Base-by-base conservation (phyloP, 2,888 invertebrate species). In the Ferrisia virgata region DNA sequence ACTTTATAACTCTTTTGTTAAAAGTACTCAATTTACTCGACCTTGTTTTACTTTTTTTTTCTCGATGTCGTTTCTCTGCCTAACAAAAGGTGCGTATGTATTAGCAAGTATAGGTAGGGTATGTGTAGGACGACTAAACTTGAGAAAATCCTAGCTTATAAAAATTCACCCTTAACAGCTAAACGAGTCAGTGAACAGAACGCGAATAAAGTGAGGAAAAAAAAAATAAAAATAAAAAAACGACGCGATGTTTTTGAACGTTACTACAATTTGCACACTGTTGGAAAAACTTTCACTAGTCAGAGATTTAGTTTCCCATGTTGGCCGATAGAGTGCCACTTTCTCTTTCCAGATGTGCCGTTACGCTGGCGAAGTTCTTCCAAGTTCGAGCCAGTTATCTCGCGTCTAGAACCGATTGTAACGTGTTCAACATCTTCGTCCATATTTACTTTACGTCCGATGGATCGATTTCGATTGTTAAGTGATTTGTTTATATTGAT, bases 301-400 rank as follows among this genome's bases (percentile, higher is more conserved):
- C 36, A 8, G 18, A 15, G 31, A 5, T 36, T 53, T 76, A 76
- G 72, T 76, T 76, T 18, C 33, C 18, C 33, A 11, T 36, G 72
- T 76, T 76, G 33, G 72, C 72, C 72, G 72, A 36, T 76, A 76
- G 72, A 76, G 72, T 76, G 72, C 72, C 72, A 76, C 72, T 76
- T 76, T 76, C 72, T 76, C 72, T 76, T 76, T 76, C 72, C 72
- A 76, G 72, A 76, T 76, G 72, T 76, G 72, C 72, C 72, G 72
- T 76, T 76, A 76, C 72, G 31, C 28, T 15, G 69, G 15, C 28
- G 72, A 33, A 36, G 28, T 76, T 36, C 72, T 76, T 18, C 72
- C 72, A 76, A 76, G 72, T 76, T 76, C 36, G 72, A 76, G 72
- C 72, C 72, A 76, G 72, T 76, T 76, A 76, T 76, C 72, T 76